A percentile compares a stretch with the other conserved stretches of the same genome.
These are phyloP conservation scores for Dolichomitus sp. DNA, from an alignment of 2,888 invertebrate species.

Conservation along the genomic window DNA sequence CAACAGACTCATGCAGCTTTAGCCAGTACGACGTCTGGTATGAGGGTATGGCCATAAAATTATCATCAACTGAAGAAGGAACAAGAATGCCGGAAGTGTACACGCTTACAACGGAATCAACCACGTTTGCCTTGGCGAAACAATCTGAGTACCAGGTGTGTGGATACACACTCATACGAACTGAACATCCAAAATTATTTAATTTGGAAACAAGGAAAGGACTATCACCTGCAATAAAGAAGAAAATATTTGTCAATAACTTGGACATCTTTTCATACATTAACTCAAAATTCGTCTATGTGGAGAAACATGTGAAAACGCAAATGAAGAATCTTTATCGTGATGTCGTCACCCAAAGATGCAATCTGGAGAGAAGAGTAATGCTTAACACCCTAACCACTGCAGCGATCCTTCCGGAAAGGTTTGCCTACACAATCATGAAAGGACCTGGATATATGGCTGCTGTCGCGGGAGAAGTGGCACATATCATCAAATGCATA, in stretches of 20 bases:
- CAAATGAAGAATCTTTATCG: slow-evolving; percentile 67
- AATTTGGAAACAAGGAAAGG: slow-evolving; percentile 27
- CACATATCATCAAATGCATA: slow-evolving; percentile 73
- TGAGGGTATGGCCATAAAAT: slow-evolving; percentile 43
- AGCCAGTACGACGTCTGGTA: slow-evolving; percentile 33
- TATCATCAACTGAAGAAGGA: slow-evolving; percentile 19
- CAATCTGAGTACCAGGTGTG: slow-evolving; percentile 29
- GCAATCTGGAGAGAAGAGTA: slow-evolving; percentile 70
- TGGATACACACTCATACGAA: slow-evolving; percentile 47
- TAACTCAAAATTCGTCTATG: slow-evolving; percentile 47
- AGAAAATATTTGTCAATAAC: slow-evolving; percentile 22
- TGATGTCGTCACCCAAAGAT: slow-evolving; percentile 69
- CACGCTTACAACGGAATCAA: slow-evolving; percentile 23
- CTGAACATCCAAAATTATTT: slow-evolving; percentile 61
- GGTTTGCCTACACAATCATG: slow-evolving; percentile 72
- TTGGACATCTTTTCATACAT: slow-evolving; percentile 38
- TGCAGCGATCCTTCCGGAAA: slow-evolving; percentile 70
- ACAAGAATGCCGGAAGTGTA: slow-evolving; percentile 27
- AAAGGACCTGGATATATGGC: slow-evolving; percentile 71
- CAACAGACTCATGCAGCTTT: slow-evolving; percentile 47
- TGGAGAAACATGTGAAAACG: slow-evolving; percentile 70
- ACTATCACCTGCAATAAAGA: neutral
- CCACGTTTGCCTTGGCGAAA: slow-evolving; percentile 55
- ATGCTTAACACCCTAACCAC: slow-evolving; percentile 70
- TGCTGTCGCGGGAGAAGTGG: slow-evolving; percentile 69